These are phyloP conservation scores for Melangyna quadrimaculata DNA, from an alignment of 2,888 invertebrate species.

Conservation along the genomic window DNA sequence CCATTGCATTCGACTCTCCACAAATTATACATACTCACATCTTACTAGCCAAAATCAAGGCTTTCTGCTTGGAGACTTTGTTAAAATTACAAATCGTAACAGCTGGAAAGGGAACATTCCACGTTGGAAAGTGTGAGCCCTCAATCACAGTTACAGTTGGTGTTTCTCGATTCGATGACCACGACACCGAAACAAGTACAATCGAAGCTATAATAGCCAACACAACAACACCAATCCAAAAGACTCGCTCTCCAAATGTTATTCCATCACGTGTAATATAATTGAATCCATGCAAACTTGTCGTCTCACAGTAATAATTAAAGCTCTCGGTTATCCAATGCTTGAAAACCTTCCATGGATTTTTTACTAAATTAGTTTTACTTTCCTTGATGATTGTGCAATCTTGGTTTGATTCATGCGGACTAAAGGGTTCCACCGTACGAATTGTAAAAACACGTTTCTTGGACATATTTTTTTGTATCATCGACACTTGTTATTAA, in stretches of 20 bases:
- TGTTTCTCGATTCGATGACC: conserved; percentile 84
- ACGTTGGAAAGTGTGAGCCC: conserved; percentile 83
- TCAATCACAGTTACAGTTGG: conserved; percentile 84
- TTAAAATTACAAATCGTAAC: conserved; percentile 84
- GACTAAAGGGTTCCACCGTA: conserved; percentile 44
- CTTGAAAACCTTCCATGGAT: conserved; percentile 56
- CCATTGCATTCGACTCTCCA: background rate
- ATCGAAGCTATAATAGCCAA: conserved; percentile 83
- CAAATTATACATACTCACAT: conserved; percentile 80
- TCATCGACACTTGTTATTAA: background rate
- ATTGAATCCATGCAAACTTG: conserved; percentile 87
- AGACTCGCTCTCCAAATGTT: conserved; percentile 82
- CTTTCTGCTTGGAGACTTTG: conserved; percentile 81
- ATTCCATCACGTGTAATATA: conserved; percentile 85
- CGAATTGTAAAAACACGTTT: conserved; percentile 59
- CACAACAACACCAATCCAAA: conserved; percentile 84
- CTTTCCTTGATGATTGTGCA: background rate
- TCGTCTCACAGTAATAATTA: conserved; percentile 85
- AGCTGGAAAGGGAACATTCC: conserved; percentile 84
- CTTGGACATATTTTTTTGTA: conserved; percentile 45
- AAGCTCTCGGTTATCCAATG: conserved; percentile 77
- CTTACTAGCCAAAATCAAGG: conserved; percentile 77
- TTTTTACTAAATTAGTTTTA: background rate
- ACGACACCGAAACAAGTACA: conserved; percentile 84
- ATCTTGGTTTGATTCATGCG: background rate